phyloP scores from a whole-genome alignment of 2,888 invertebrate species.

The Leucoptera coffeella region DNA sequence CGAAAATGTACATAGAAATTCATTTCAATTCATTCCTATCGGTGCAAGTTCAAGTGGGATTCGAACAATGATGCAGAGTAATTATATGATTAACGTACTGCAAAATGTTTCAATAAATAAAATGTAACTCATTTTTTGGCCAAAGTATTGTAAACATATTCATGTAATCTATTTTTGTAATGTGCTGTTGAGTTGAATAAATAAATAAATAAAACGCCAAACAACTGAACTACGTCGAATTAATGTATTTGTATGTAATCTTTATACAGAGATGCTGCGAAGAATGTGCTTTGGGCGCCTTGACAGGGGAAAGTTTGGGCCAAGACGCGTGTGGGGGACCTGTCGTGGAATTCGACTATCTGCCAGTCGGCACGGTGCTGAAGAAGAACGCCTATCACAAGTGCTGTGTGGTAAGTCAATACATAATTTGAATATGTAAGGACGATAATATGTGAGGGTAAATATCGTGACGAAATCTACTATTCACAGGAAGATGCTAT shows the following conservation, averaged over 20 bases:
- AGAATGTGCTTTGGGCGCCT: slow-evolving; percentile 25
- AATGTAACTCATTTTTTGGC: too few relatives aligned
- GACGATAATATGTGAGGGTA: too few relatives aligned
- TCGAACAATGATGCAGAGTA: background rate
- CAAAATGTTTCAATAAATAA: too few relatives aligned
- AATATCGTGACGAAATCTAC: too few relatives aligned
- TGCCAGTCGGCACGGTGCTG: slow-evolving; percentile 13
- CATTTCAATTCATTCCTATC: background rate
- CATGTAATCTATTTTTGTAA: too few relatives aligned
- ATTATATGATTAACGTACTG: background rate
- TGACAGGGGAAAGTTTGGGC: slow-evolving; percentile 21
- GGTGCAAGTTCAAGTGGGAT: background rate
- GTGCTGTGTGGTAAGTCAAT: slow-evolving; percentile 33
- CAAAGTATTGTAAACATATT: too few relatives aligned
- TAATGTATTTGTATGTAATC: slow-evolving; percentile 3
- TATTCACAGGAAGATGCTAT: too few relatives aligned
- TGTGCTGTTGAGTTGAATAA: too few relatives aligned
- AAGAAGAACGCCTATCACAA: slow-evolving; percentile 20
- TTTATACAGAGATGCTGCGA: slow-evolving; percentile 26
- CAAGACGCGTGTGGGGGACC: slow-evolving; percentile 15
- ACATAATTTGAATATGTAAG: too few relatives aligned
- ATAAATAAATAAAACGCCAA: too few relatives aligned
- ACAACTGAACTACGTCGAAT: too few relatives aligned
- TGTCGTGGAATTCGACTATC: slow-evolving; percentile 9
- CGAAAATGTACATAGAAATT: too few relatives aligned